Percentiles rank a stretch among this genome's conserved stretches.
Evolutionary conservation across 2,113 vertebrate genomes (phyloP).

Genomic region (Larimichthys crocea): DNA sequence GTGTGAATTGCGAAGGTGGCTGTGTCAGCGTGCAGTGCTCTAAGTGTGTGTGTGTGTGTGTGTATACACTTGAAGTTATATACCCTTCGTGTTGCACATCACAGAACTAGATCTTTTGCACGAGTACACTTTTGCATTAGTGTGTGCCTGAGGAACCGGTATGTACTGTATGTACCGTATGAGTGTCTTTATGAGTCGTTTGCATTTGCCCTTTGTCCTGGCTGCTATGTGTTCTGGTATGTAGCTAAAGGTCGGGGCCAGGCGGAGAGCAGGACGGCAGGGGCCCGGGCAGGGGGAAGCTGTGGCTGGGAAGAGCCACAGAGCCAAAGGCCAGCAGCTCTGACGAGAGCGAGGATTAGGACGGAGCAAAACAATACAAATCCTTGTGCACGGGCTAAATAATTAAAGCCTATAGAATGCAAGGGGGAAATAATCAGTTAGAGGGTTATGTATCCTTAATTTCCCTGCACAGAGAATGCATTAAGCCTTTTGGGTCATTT

Average conservation of each 20-base stretch:
- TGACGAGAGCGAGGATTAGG: conserved; percentile 46
- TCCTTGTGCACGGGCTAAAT: conserved; percentile 27
- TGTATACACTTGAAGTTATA: background rate
- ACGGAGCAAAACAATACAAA: conserved; percentile 44
- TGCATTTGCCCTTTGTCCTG: conserved; percentile 82
- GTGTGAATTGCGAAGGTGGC: conserved; percentile 12
- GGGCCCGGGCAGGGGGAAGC: conserved; percentile 76
- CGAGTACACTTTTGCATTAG: conserved; percentile 28
- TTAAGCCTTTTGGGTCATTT: conserved; percentile 26
- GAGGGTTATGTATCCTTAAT: conserved; percentile 17
- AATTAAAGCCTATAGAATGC: conserved; percentile 11
- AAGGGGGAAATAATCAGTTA: conserved; percentile 42
- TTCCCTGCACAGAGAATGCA: conserved; percentile 1
- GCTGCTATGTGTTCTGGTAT: conserved; percentile 85
- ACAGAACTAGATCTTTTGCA: background rate
- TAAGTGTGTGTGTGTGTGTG: conserved; percentile 17
- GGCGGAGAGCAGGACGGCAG: conserved; percentile 70
- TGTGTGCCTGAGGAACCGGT: background rate
- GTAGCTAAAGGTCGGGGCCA: conserved; percentile 84
- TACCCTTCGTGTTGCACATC: conserved; percentile 6
- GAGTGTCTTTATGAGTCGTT: conserved; percentile 55
- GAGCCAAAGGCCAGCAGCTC: conserved; percentile 67
- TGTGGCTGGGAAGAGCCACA: conserved; percentile 53
- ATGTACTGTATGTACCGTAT: conserved; percentile 30
- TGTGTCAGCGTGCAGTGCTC: conserved; percentile 51